Base-by-base conservation (phyloP, 2,113 vertebrate species). In the Nycticebus coucang region DNA sequence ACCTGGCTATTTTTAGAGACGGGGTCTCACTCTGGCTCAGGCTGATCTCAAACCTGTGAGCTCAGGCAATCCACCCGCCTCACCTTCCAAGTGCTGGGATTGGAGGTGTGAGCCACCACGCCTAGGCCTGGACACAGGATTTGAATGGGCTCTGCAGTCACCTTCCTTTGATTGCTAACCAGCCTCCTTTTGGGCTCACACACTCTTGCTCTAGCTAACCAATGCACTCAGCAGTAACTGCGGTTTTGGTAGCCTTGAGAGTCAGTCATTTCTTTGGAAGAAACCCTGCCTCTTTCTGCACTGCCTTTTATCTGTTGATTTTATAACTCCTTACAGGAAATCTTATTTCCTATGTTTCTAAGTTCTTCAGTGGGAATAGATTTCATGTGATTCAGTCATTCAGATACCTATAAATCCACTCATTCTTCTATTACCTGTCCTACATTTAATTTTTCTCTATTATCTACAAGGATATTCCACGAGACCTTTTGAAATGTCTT, bases 261-360 rank as follows among this genome's bases (percentile, higher is more conserved):
- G 55, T n/a, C 75, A 57, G 82, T 90, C 0, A 0, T 12, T 86
- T 50, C 57, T 74, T 64, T 78, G 18, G 35, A 85, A 88, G 74
- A 82, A 87, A 89, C 9, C 30, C 71, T 37, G n/a, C 83, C 62
- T 66, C 72, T 83, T 84, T 79, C 79, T 90, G n/a, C 37, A 86
- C 64, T 83, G 37, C 62, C 24, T 15, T 10, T 79, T 35, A 14
- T 68, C 53, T 37, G 28, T 68, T 64, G 50, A 50, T 75, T 94
- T 91, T 22, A 53, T 84, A 95, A 95, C 62, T 94, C 74, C 66
- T 79, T 69, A 28, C 2, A 24, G 55, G 57, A 66, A 74, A 93
- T n/a, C 72, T 94, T 66, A 84, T 72, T 83, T 53, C 80, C 68
- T 91, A 71, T 18, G 12, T 82, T 88, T 69, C 30, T 66, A 21